phyloP scores from a whole-genome alignment of 2,113 vertebrate genomes.

The Sinocyclocheilus rhinocerous region DNA sequence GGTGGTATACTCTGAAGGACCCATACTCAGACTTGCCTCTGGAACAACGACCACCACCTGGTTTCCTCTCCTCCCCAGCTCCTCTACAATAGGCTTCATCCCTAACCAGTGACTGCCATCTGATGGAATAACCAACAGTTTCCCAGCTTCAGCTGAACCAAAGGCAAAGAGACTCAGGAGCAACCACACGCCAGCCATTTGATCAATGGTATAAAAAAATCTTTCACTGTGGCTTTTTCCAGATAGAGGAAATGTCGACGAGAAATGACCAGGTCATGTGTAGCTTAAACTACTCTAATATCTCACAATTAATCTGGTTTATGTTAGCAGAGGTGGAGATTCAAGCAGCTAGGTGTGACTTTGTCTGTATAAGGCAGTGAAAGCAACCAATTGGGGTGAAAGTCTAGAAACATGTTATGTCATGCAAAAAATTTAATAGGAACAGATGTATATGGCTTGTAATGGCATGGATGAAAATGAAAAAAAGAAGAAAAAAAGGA shows the following conservation, averaged over 20 bases:
- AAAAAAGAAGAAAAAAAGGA: not conserved
- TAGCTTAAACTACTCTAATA: not conserved
- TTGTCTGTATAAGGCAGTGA: constrained; percentile 7
- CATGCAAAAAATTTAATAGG: not conserved
- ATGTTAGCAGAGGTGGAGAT: not conserved
- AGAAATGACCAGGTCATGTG: not conserved
- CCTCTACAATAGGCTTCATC: constrained; percentile 62
- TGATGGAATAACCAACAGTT: constrained; percentile 73
- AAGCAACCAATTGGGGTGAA: not conserved
- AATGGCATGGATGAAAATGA: not conserved
- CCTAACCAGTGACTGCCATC: constrained; percentile 82
- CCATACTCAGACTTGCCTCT: constrained; percentile 63
- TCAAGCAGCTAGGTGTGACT: not conserved
- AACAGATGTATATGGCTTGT: not conserved
- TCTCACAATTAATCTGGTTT: not conserved
- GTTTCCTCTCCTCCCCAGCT: constrained; percentile 68
- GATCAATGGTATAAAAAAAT: not conserved
- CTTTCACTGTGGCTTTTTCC: not conserved
- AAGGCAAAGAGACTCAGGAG: too few species aligned
- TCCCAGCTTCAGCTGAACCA: constrained; percentile 59
- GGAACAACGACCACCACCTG: constrained; percentile 62
- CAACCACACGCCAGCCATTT: too few species aligned
- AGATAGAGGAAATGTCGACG: not conserved
- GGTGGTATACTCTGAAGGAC: constrained; percentile 64
- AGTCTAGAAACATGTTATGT: not conserved